Base-by-base conservation (phyloP, 2,113 vertebrate genomes). In the Ceuthmochares aereus region DNA sequence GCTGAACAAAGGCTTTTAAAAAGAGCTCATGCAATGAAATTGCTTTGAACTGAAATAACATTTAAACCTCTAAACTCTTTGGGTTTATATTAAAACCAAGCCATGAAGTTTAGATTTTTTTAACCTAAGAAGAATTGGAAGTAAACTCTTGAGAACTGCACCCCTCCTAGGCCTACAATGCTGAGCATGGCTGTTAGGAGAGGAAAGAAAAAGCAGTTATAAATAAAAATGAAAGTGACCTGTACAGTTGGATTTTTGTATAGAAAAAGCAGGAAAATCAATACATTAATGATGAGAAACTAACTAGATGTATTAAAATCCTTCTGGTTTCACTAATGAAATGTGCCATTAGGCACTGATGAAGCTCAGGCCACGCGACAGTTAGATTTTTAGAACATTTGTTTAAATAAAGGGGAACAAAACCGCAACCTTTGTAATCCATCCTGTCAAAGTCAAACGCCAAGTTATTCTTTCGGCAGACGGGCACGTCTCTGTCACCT, bases 91-190 rank as follows among this genome's bases (percentile, higher is more conserved):
- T 79, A 85, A 95, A 94, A 94, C 59, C 79, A 82, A 88, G 34
- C 69, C 93, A 84, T 90, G 86, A 92, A 95, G 89, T 94, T 96
- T 68, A 86, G 76, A 81, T 93, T 95, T 90, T 82, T 92, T 93
- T 94, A 96, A 86, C 75, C 64, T 88, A 80, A 83, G 75, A 89
- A 89, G 66, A 93, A 92, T 20, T 86, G 79, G 72, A 95, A 70
- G 68, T 89, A 93, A 96, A 90, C 83, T 89, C 6, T 2, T 51
- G 72, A 55, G 90, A 95, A 79, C 42, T 1, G 0, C n/a, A 69
- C 49, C 42, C 42, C 51, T 90, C 75, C 67, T n/a, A 59, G 58
- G 34, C 58, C 58, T 75, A 12, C 27, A 47, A n/a, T 13, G 34
- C 9, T 72, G 79, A 67, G 51, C 18, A 34, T 1, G 4, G 59